Conservation (phyloP, 2,113 vertebrate species). For the Scartelaos histophorus region DNA sequence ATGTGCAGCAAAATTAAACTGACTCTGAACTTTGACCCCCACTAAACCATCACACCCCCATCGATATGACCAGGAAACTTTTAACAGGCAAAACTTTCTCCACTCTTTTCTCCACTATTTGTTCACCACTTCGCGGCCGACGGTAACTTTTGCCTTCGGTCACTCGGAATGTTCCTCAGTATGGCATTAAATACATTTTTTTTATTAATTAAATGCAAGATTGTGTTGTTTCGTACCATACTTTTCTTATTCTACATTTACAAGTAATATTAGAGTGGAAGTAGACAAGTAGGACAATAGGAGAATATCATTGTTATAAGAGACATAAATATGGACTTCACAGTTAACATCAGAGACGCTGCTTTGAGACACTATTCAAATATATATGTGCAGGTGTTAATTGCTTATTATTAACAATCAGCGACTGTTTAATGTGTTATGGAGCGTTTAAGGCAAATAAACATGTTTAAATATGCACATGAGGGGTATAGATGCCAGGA, state of each 20-base stretch:
- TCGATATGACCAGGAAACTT: conserved; percentile 12
- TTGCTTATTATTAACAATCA: not conserved
- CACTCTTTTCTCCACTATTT: not conserved
- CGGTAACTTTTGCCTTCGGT: not conserved
- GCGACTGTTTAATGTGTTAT: not conserved
- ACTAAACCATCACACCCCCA: conserved; percentile 17
- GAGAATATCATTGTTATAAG: no score
- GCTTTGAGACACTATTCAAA: no score
- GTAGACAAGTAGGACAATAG: no score
- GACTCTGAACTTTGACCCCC: conserved; percentile 26
- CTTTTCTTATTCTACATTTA: no score
- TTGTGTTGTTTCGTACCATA: no score
- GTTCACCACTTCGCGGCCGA: not conserved
- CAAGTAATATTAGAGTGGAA: no score
- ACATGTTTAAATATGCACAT: not conserved
- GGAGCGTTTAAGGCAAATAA: not conserved
- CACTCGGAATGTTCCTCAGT: no score
- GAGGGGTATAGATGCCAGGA: no score
- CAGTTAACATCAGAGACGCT: no score
- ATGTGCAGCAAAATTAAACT: conserved; percentile 45
- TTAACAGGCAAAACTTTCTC: conserved; percentile 2
- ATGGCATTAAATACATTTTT: no score
- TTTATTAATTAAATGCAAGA: no score
- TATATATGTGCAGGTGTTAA: not conserved
- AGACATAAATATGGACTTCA: not conserved